A percentile compares a stretch with the other conserved stretches of the same genome.
Conservation (phyloP, 92 coral and sea anemone genomes). For the Bergia puertoricense region DNA sequence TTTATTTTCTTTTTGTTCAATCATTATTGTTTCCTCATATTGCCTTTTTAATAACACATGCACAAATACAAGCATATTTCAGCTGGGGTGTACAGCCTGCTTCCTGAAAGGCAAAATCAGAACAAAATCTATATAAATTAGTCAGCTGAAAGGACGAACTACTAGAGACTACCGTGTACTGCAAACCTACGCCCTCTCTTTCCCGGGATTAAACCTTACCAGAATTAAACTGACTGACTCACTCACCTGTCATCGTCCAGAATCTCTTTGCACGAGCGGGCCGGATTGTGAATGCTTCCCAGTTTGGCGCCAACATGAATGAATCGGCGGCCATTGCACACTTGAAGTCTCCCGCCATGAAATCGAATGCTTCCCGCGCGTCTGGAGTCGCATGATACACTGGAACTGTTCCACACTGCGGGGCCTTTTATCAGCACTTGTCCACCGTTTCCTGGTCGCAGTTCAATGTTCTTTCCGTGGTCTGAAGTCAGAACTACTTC, state of each 20-base stretch:
- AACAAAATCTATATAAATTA: too few relatives aligned
- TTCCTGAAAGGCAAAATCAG: too few relatives aligned
- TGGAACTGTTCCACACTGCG: constrained; percentile 4
- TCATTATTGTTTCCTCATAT: too few relatives aligned
- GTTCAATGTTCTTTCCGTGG: constrained; percentile 47
- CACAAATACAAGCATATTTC: too few relatives aligned
- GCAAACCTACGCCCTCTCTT: too few relatives aligned
- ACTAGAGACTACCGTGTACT: too few relatives aligned
- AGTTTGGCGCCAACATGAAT: constrained; percentile 49
- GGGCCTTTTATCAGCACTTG: constrained; percentile 52
- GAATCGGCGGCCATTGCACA: constrained; percentile 52
- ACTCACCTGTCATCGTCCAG: constrained; percentile 58
- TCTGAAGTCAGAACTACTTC: constrained; percentile 45
- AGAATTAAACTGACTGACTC: neutral
- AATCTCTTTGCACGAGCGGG: constrained; percentile 55
- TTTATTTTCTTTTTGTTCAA: too few relatives aligned
- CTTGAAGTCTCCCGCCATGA: constrained; percentile 40
- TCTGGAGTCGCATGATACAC: constrained; percentile 17
- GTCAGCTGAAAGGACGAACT: too few relatives aligned
- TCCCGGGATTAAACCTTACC: neutral
- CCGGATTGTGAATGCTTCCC: constrained; percentile 50
- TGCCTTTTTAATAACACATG: too few relatives aligned
- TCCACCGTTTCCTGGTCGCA: constrained; percentile 55
- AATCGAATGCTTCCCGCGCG: constrained; percentile 42
- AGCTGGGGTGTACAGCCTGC: too few relatives aligned